phyloP scores from a whole-genome alignment of 2,797 vertebrate species.

The Acestrorhynchus altus region DNA sequence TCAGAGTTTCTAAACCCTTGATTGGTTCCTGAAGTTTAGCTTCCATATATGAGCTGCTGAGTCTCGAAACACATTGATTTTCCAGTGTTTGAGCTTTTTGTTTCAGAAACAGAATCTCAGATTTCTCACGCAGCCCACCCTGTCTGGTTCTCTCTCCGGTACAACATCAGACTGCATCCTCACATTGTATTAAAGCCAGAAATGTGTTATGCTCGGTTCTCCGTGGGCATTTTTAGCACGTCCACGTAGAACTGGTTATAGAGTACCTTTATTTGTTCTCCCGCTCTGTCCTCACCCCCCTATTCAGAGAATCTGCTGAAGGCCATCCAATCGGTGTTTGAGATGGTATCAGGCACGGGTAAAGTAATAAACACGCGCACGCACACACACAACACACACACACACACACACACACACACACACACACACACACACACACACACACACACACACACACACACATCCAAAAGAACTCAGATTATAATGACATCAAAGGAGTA shows the following conservation, averaged over 20 bases:
- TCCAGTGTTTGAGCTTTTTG: no score
- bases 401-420: not conserved
- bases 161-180: not conserved
- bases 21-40: not conserved
- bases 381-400: not conserved
- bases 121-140: no score
- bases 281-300: not conserved
- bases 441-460: conserved; percentile 4
- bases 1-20: not conserved
- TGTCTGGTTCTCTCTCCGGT: no score
- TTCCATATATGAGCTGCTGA: not conserved
- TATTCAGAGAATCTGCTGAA: conserved; percentile 28
- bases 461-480: no score
- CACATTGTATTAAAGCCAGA: not conserved
- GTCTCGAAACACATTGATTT: not conserved
- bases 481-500: no score
- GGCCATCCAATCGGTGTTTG: not conserved
- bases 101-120: no score
- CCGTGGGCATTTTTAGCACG: not conserved
- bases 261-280: not conserved
- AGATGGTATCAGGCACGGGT: not conserved
- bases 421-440: not conserved
- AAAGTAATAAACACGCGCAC: conserved; percentile 26
- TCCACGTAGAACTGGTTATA: not conserved
- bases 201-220: not conserved